Conservation (phyloP, 2,888 invertebrate species). For the Steinernema carpocapsae region DNA sequence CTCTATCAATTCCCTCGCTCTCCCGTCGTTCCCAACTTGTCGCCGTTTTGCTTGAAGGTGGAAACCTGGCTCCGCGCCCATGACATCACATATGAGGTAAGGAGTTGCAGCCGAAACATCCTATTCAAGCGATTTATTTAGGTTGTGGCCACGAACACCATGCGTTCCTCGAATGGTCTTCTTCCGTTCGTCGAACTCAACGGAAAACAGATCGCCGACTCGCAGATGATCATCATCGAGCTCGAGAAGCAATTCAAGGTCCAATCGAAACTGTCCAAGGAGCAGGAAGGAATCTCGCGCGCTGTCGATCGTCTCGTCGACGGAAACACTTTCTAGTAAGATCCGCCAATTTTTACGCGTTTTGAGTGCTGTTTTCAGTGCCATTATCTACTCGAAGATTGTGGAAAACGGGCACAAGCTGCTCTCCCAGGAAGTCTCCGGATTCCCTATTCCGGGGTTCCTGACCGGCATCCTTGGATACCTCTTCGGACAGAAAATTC, state of each 20-base stretch:
- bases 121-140: background rate
- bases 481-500: conserved; percentile 46
- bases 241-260: conserved; percentile 51
- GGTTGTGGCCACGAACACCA: conserved; percentile 44
- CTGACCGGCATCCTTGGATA: conserved; percentile 53
- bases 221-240: conserved; percentile 51
- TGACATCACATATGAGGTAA: conserved; percentile 63
- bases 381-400: conserved; percentile 49
- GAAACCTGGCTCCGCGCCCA: conserved; percentile 65
- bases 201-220: conserved; percentile 55
- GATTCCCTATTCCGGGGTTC: conserved; percentile 59
- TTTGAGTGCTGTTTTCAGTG: conserved; percentile 36
- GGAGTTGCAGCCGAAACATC: background rate
- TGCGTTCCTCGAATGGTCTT: conserved; percentile 47
- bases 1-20: conserved; percentile 63
- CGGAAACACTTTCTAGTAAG: conserved; percentile 46
- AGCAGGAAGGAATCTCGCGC: conserved; percentile 86
- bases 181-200: conserved; percentile 55
- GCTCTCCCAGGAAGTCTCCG: conserved; percentile 56
- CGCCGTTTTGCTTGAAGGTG: conserved; percentile 65
- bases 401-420: conserved; percentile 54
- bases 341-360: background rate
- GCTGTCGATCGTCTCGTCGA: conserved; percentile 94
- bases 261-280: conserved; percentile 75
- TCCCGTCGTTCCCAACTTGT: conserved; percentile 60